phyloP scores from a whole-genome alignment of 2,888 invertebrate species.

The Tenthredo notha region DNA sequence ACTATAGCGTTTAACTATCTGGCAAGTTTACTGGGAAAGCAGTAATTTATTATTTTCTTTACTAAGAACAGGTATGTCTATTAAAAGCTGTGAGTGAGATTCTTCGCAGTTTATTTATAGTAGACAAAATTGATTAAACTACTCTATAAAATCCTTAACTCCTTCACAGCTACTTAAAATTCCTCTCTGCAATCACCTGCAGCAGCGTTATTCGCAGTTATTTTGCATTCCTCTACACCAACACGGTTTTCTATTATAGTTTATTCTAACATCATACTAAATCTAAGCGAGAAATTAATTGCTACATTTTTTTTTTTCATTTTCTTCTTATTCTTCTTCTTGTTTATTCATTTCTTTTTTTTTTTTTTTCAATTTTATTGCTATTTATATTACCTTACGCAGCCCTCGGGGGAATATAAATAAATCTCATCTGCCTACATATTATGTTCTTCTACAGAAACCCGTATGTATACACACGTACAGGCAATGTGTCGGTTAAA shows the following conservation, averaged over 20 bases:
- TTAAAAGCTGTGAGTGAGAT: background rate
- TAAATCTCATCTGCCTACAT: constrained; percentile 41
- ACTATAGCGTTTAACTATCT: background rate
- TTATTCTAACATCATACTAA: background rate
- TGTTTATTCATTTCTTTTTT: constrained; percentile 15
- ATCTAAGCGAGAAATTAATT: background rate
- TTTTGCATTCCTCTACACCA: background rate
- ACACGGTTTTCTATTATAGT: background rate
- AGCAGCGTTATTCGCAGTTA: background rate
- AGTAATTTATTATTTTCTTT: background rate
- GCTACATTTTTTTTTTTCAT: background rate
- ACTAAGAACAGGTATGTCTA: background rate
- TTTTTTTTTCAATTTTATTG: constrained; percentile 12
- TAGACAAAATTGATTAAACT: constrained; percentile 5
- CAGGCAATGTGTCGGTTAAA: constrained; percentile 16
- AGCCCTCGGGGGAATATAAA: constrained; percentile 32
- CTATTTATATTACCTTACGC: constrained; percentile 39
- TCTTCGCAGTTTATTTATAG: background rate
- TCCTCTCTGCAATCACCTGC: background rate
- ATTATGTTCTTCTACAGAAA: constrained; percentile 25
- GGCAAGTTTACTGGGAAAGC: background rate
- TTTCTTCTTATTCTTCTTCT: background rate
- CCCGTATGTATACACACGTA: constrained; percentile 15
- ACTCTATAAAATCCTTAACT: constrained; percentile 11
- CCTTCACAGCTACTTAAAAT: background rate